Conservation (phyloP, 1,140 invertebrate genomes). For the Paraescarpia echinospica region DNA sequence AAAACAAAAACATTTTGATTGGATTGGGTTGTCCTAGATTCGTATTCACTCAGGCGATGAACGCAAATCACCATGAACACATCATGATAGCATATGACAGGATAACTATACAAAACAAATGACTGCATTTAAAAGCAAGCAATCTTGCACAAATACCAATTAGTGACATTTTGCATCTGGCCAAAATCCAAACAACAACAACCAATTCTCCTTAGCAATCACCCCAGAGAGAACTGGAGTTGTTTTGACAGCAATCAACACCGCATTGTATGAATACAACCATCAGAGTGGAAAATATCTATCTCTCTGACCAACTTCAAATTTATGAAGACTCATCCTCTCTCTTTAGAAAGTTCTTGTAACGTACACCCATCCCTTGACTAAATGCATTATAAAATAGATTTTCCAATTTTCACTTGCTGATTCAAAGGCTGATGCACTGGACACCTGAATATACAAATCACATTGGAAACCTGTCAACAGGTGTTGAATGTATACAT, state of each 20-base stretch:
- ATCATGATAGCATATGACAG: no score
- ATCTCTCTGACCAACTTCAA: background rate
- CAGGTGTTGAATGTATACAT: background rate
- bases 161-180: no score
- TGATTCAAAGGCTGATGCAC: background rate
- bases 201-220: background rate
- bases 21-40: no score
- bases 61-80: no score
- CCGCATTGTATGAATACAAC: background rate
- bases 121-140: no score
- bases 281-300: background rate
- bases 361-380: background rate
- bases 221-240: background rate
- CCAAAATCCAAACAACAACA: no score
- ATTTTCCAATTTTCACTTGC: background rate
- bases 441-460: constrained; percentile 1
- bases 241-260: background rate
- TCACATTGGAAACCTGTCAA: background rate
- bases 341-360: background rate
- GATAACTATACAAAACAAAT: no score
- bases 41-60: no score
- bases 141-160: no score
- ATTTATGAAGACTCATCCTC: background rate
- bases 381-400: background rate
- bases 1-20: no score